Base-by-base conservation (phyloP, 2,797 vertebrate species). In the Cyprinella venusta region DNA sequence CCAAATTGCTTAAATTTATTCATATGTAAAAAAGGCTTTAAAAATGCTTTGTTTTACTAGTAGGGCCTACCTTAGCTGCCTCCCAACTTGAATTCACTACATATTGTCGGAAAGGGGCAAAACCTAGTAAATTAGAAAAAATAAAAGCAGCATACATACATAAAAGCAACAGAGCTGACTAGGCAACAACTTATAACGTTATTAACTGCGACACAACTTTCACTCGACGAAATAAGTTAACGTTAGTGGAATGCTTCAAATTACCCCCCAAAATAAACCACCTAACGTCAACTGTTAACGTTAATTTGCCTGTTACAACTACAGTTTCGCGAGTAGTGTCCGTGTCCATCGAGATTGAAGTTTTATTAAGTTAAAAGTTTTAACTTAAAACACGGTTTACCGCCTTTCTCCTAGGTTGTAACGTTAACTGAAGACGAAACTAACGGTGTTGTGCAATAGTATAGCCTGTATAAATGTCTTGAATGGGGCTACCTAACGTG, bases 61-160 rank as follows among this genome's bases (percentile, higher is more conserved):
- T n/a, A 19, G 15, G 40, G 10, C 26, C 40, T 93, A 97, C 96
- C 95, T 97, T 95, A 18, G 96, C 95, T 81, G 94, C 95, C 92
- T 92, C 94, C 96, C 96, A 97, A 90, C 95, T 98, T 64, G 94
- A 94, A 91, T 97, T 98, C 45, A 92, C 88, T 59, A 96, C 80
- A 82, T 96, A 90, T 81, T 96, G 93, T 87, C 93, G 90, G 86
- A 97, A 97, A 30, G 96, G 95, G 74, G 95, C 95, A 85, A 98
- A 98, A 68, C 96, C 96, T 97, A 85, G 56, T 84, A 63, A 83
- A 61, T 71, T 15, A 30, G 12, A 38, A 13, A 45, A 56, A 54
- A 74, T 0, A 33, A 69, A 74, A 8, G 21, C 21, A 45, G 7
- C 26, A 3, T 64, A 59, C 74, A 74, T 30, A 76, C 19, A 15